Evolutionary conservation across 2,113 vertebrate species (phyloP).

Genomic region (Oxyura jamaicensis): DNA sequence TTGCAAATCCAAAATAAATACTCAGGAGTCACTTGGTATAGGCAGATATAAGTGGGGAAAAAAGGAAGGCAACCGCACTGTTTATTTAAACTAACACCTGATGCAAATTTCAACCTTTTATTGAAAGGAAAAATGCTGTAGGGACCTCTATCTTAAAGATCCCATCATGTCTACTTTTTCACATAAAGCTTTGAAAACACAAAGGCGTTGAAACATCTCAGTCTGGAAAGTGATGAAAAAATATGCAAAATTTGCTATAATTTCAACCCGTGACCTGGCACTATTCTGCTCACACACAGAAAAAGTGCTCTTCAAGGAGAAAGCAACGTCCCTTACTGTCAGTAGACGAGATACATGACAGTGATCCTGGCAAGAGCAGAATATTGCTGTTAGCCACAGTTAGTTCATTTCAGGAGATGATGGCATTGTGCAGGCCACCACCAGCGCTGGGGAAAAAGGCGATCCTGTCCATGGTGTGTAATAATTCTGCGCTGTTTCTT

Average conservation of each 20-base stretch:
- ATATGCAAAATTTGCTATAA: not conserved
- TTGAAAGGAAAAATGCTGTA: not conserved
- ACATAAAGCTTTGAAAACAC: not conserved
- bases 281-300: not conserved
- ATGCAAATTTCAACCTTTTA: not conserved
- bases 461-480: not conserved
- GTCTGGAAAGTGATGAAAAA: not conserved
- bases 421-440: not conserved
- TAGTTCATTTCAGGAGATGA: not conserved
- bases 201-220: not conserved
- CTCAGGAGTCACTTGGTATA: not conserved
- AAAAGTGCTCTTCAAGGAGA: not conserved
- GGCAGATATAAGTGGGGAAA: not conserved
- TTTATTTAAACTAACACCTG: not conserved
- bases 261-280: not conserved
- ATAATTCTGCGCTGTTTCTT: not conserved
- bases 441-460: not conserved
- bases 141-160: not conserved
- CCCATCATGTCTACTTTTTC: not conserved
- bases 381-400: not conserved
- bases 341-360: not conserved
- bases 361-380: not conserved
- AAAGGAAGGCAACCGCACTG: not conserved
- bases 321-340: not conserved
- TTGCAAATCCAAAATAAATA: not conserved